phyloP scores from a whole-genome alignment of 2,888 invertebrate species.

The Callyntrura guangdongensis region DNA sequence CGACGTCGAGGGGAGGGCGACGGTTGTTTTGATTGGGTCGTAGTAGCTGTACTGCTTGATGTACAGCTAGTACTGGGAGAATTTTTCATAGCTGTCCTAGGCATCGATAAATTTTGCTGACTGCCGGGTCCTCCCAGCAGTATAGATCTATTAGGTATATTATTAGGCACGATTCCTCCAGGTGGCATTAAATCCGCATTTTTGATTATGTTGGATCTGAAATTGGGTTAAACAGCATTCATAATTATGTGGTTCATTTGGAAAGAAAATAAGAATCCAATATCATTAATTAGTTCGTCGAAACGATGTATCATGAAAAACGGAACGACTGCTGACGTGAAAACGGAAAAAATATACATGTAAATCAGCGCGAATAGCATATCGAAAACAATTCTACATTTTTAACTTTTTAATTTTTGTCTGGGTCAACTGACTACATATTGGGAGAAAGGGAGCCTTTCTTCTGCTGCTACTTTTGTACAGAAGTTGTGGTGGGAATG shows the following conservation, averaged over 20 bases:
- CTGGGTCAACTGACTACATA: not conserved
- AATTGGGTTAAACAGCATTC: not conserved
- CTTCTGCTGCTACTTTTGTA: not conserved
- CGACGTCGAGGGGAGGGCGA: conserved; percentile 41
- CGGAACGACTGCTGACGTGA: conserved; percentile 20
- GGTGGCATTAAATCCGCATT: conserved; percentile 64
- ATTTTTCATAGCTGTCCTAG: not conserved
- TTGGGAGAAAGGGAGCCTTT: not conserved
- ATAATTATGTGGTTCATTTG: not conserved
- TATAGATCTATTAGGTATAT: conserved; percentile 33
- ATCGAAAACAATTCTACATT: no score
- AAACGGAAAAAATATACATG: no score
- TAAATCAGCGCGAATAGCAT: no score
- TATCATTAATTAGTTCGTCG: not conserved
- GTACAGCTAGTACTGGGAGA: conserved; percentile 30
- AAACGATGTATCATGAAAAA: conserved; percentile 11
- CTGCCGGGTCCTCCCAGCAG: not conserved
- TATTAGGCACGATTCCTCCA: conserved; percentile 67
- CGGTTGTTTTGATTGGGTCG: conserved; percentile 34
- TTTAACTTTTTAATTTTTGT: no score
- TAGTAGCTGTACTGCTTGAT: not conserved
- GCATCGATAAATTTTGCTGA: not conserved
- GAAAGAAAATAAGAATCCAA: not conserved
- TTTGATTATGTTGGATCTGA: conserved; percentile 69
- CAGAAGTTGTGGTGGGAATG: no score